Percentiles rank a stretch among this genome's conserved stretches.
These are phyloP conservation scores for Nephrotoma appendiculata DNA, from an alignment of 2,888 invertebrate species.

Conservation along the genomic window DNA sequence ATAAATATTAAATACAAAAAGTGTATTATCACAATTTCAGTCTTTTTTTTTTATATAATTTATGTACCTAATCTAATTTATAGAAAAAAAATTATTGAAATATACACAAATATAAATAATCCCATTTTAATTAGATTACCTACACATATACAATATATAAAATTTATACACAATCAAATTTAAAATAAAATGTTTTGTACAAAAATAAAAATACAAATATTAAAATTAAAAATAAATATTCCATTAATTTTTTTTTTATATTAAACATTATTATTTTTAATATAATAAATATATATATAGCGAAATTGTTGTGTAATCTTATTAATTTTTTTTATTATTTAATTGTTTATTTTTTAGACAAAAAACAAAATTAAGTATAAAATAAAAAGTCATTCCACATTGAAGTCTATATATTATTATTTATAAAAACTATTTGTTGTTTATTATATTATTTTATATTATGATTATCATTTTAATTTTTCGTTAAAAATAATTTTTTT, in stretches of 20 bases:
- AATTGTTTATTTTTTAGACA: neutral
- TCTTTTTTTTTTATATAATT: neutral
- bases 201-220: neutral
- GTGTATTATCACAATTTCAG: neutral
- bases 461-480: neutral
- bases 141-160: neutral
- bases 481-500: neutral
- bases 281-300: neutral
- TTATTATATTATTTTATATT: neutral
- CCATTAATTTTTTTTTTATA: neutral
- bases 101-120: neutral
- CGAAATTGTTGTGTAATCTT: neutral
- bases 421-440: neutral
- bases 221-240: neutral
- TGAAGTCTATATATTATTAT: neutral
- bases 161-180: neutral
- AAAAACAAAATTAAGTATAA: neutral
- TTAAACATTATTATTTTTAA: neutral
- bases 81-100: neutral
- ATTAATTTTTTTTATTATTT: neutral
- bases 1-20: no score
- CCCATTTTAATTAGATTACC: neutral
- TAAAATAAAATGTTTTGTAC: neutral
- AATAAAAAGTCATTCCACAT: neutral
- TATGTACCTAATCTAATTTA: no score